Percentiles rank a stretch among this genome's conserved stretches.
Conservation (phyloP, 2,113 vertebrate genomes). For the Pelecanus crispus region DNA sequence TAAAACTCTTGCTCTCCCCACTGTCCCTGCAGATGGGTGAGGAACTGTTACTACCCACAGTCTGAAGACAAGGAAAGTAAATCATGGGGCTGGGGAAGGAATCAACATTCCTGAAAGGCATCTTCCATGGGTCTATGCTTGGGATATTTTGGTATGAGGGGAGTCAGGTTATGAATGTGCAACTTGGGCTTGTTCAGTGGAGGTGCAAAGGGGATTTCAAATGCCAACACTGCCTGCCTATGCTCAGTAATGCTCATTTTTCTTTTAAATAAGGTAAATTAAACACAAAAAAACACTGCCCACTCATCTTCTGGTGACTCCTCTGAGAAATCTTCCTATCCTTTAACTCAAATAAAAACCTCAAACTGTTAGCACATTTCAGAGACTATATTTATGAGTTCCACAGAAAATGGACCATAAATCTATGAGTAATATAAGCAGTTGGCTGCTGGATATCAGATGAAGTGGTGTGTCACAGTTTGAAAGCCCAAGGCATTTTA, state of each 20-base stretch:
- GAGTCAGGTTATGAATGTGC: not conserved
- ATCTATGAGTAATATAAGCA: slow-evolving; percentile 44
- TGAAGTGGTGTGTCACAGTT: slow-evolving; percentile 36
- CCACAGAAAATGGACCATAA: slow-evolving; percentile 52
- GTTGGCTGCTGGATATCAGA: slow-evolving; percentile 40
- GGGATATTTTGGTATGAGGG: not conserved
- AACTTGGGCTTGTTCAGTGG: not conserved
- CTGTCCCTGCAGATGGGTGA: not conserved
- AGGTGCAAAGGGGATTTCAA: not conserved
- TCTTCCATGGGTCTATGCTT: not conserved
- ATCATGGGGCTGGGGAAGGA: not conserved
- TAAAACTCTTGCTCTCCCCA: not conserved
- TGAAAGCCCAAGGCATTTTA: slow-evolving; percentile 47
- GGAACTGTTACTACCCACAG: not conserved
- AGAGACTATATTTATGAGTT: slow-evolving; percentile 45
- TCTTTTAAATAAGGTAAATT: slow-evolving; percentile 11
- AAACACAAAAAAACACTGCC: not conserved
- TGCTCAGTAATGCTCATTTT: not conserved
- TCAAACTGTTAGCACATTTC: not conserved
- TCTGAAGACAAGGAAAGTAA: not conserved
- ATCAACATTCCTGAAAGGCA: not conserved
- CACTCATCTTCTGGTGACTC: not conserved
- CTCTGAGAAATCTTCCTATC: slow-evolving; percentile 32
- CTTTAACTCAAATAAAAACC: slow-evolving; percentile 41
- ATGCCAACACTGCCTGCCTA: not conserved